A percentile compares a stretch with the other conserved stretches of the same genome.
phyloP scores from a whole-genome alignment of 30 jellyfish, hydroid and myxozoan genomes.

The Sanderia malayensis region DNA sequence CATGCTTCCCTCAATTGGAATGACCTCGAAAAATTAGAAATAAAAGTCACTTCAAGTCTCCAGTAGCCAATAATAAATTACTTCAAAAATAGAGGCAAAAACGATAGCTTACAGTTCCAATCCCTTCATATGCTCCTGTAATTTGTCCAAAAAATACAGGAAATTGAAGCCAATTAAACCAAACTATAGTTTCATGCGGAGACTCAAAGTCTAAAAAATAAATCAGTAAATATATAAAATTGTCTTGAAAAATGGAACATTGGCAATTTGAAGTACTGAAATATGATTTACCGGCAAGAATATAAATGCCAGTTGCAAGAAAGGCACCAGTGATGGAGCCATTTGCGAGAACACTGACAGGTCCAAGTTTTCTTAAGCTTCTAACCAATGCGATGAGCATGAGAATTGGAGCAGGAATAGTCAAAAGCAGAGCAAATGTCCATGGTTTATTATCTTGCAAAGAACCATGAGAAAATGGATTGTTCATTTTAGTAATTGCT shows the following conservation, averaged over 20 bases:
- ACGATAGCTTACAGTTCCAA: slow-evolving; percentile 95
- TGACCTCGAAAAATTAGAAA: slow-evolving; percentile 55
- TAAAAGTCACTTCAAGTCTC: no score
- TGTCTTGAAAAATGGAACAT: no score
- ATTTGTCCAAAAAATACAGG: slow-evolving; percentile 98
- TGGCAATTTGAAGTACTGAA: no score
- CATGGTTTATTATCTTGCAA: slow-evolving; percentile 54
- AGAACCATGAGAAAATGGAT: slow-evolving; percentile 65
- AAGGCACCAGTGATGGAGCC: slow-evolving; percentile 82
- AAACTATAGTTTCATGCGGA: slow-evolving; percentile 63
- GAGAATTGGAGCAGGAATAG: slow-evolving; percentile 69
- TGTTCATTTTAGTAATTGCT: slow-evolving; percentile 27
- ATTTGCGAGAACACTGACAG: slow-evolving; percentile 92
- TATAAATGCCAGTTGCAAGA: slow-evolving; percentile 77
- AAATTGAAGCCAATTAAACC: slow-evolving; percentile 72
- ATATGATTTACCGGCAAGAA: slow-evolving; percentile 81
- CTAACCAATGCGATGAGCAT: slow-evolving; percentile 69
- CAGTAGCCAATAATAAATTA: not conserved
- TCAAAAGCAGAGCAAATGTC: slow-evolving; percentile 76
- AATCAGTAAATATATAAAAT: no score
- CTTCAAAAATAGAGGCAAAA: no score
- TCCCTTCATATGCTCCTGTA: slow-evolving; percentile 99
- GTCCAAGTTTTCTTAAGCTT: slow-evolving; percentile 84
- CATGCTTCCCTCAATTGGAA: slow-evolving; percentile 99
- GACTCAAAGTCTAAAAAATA: slow-evolving; percentile 49